phyloP scores from a whole-genome alignment of 2,797 vertebrate genomes.

The Alauda arvensis region DNA sequence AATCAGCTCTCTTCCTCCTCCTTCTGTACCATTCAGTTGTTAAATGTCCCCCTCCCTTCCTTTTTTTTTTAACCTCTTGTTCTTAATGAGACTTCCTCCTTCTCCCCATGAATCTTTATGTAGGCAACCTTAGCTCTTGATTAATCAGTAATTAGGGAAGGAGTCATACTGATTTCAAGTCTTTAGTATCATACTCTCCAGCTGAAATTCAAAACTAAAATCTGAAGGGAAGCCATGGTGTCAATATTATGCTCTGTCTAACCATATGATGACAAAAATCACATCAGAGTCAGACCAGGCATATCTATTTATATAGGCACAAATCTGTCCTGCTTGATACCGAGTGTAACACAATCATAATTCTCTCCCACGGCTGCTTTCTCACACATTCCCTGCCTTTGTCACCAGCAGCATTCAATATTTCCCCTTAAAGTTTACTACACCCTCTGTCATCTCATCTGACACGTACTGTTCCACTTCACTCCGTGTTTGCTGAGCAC shows the following conservation, averaged over 20 bases:
- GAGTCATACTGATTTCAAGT: slow-evolving; percentile 56
- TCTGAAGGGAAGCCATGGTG: slow-evolving; percentile 19
- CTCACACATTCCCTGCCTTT: not conserved
- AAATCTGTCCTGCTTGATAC: not conserved
- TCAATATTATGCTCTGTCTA: slow-evolving; percentile 49
- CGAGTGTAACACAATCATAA: not conserved
- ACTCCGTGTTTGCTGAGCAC: slow-evolving; percentile 11
- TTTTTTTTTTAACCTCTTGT: slow-evolving; percentile 42
- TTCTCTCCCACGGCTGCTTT: not conserved
- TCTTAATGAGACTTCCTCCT: slow-evolving; percentile 69
- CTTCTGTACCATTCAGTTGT: slow-evolving; percentile 5
- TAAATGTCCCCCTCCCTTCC: not conserved
- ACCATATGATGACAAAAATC: slow-evolving; percentile 28
- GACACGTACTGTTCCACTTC: not conserved
- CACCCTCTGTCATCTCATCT: not conserved
- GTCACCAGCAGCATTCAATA: not conserved
- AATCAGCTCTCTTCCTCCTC: not conserved
- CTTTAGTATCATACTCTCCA: slow-evolving; percentile 39
- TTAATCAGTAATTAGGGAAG: slow-evolving; percentile 69
- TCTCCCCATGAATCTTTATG: slow-evolving; percentile 62
- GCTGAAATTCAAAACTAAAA: slow-evolving; percentile 37
- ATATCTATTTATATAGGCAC: slow-evolving; percentile 2
- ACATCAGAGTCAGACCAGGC: not conserved
- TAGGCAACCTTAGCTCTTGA: slow-evolving; percentile 63
- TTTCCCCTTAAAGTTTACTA: slow-evolving; percentile 7